Base-by-base conservation (phyloP, 2,113 vertebrate species). In the Formicarius rufipectus region DNA sequence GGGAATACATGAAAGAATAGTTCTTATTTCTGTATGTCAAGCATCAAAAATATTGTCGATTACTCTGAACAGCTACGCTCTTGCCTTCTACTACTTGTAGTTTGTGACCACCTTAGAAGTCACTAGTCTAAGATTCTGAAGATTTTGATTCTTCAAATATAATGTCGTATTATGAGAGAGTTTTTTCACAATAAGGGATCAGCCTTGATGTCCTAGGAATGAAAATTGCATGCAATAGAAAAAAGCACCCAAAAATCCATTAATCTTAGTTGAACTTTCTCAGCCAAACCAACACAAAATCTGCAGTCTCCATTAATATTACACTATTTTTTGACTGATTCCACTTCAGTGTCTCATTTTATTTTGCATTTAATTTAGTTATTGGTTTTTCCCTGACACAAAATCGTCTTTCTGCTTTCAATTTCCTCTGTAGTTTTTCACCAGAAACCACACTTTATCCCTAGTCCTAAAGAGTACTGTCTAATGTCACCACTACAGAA, bases 321-420 rank as follows among this genome's bases (percentile, higher is more conserved):
- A 31, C 44, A 25, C 28, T 76, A 17, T 8, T 53, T n/a, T 76
- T 78, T 83, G 71, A 75, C 24, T 47, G 42, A 84, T 85, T 90
- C 31, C 14, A 68, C n/a, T 91, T 50, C 59, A 75, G 16, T 2
- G 1, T 40, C 37, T 87, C 7, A 73, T 76, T 96, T 89, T 87
- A 75, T 87, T 93, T 91, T 87, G 59, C 35, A 91, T 95, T 82
- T 73, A 68, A 37, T 66, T 85, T 39, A n/a, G n/a, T 76, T 87
- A 82, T 12, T 84, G 37, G 67, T 93, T 90, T 84, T 75, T 64
- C 11, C 56, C 53, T 53, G 17, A 53, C 35, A 33, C 53, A 88
- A 91, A 88, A 88, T 92, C 10, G 77, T 53, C 17, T 53, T 72
- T 69, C 45, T 77, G 10, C 47, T 90, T 93, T 94, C 75, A 92